phyloP scores from a whole-genome alignment of 2,797 vertebrate genomes.

The Australoheros facetus region DNA sequence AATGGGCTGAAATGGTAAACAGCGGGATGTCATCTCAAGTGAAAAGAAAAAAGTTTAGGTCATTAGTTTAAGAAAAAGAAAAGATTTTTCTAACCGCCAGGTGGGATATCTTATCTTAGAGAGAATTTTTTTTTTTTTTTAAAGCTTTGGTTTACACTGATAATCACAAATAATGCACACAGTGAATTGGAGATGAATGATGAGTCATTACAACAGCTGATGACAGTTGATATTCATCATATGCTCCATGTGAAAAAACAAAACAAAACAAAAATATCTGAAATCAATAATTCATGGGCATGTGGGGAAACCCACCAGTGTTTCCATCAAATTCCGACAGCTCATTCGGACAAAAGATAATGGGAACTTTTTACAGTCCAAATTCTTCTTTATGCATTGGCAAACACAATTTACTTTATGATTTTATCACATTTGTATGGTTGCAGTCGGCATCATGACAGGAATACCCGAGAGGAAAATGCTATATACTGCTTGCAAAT shows the following conservation, averaged over 20 bases:
- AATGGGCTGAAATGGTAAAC: slow-evolving; percentile 56
- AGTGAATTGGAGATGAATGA: slow-evolving; percentile 17
- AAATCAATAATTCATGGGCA: slow-evolving; percentile 44
- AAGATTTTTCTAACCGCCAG: neutral
- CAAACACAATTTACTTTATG: slow-evolving; percentile 33
- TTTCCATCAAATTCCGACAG: slow-evolving; percentile 27
- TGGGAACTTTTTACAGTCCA: slow-evolving; percentile 15
- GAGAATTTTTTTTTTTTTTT: neutral
- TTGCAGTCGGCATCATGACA: slow-evolving; percentile 9
- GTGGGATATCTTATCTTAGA: slow-evolving; percentile 16
- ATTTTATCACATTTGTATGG: slow-evolving; percentile 41
- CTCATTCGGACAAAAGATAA: slow-evolving; percentile 39
- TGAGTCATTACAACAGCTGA: neutral
- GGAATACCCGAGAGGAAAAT: neutral
- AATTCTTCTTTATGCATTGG: slow-evolving; percentile 25
- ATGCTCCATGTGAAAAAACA: neutral
- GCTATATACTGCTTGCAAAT: neutral
- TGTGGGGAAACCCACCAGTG: slow-evolving; percentile 20
- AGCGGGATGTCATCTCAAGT: slow-evolving; percentile 46
- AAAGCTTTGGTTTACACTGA: slow-evolving; percentile 30
- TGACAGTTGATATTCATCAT: slow-evolving; percentile 19
- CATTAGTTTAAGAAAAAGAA: slow-evolving; percentile 15
- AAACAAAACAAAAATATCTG: neutral
- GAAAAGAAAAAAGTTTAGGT: slow-evolving; percentile 34
- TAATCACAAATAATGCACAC: slow-evolving; percentile 33